Evolutionary conservation across 2,888 invertebrate species (phyloP).

Genomic region (Drosophila heteroneura): DNA sequence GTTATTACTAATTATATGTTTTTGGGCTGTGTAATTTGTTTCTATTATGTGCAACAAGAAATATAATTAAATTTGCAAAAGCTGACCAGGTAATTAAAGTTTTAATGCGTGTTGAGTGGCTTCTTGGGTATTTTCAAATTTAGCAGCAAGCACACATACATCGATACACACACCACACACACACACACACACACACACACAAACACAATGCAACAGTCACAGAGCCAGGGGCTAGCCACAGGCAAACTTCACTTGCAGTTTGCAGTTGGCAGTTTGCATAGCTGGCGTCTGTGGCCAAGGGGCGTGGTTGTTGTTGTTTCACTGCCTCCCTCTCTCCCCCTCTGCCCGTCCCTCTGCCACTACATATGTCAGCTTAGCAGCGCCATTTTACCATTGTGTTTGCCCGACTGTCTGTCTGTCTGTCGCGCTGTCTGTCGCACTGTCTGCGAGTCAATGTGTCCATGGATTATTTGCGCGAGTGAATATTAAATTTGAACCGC

Average conservation of each 20-base stretch:
- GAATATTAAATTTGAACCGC: conserved; percentile 81
- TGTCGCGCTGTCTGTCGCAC: neutral
- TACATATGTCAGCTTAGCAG: conserved; percentile 67
- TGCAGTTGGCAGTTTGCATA: conserved; percentile 67
- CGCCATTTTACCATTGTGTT: conserved; percentile 70
- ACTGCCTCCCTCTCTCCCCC: neutral
- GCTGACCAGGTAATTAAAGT: conserved; percentile 12
- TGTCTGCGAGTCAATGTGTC: conserved; percentile 26
- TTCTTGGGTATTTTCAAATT: conserved; percentile 26
- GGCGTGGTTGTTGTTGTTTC: conserved; percentile 2
- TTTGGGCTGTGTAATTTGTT: neutral
- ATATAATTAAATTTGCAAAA: neutral
- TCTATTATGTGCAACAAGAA: neutral
- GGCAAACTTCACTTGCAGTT: conserved; percentile 80
- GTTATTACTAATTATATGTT: neutral
- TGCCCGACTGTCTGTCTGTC: conserved; percentile 23
- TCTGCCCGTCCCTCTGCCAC: neutral
- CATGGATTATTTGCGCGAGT: conserved; percentile 78
- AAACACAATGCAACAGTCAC: conserved; percentile 12
- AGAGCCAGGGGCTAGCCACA: conserved; percentile 62
- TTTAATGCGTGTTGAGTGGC: conserved; percentile 32
- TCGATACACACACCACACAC: neutral
- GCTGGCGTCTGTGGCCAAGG: conserved; percentile 48
- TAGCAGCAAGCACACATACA: conserved; percentile 17
- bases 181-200: neutral